Conservation (phyloP, 2,113 vertebrate species). For the Ursus arctos region DNA sequence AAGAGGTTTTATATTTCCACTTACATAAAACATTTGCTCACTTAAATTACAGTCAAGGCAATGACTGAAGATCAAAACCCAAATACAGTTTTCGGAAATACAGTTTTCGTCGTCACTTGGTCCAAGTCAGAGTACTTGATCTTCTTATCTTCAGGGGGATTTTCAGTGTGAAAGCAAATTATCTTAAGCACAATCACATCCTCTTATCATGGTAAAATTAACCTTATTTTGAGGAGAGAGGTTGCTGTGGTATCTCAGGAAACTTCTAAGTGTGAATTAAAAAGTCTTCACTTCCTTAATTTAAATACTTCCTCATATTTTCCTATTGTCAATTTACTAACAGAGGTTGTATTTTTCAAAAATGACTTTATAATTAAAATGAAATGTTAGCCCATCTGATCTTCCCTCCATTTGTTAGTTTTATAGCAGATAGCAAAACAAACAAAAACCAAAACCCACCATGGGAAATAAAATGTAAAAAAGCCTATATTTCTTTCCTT, state of each 20-base stretch:
- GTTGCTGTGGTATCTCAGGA: slow-evolving; percentile 22
- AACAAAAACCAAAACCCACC: not conserved
- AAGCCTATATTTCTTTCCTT: not conserved
- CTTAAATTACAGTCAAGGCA: not conserved
- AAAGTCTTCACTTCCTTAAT: slow-evolving; percentile 36
- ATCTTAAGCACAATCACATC: not conserved
- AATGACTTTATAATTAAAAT: not conserved
- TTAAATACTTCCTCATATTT: slow-evolving; percentile 39
- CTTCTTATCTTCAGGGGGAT: slow-evolving; percentile 22
- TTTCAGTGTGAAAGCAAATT: slow-evolving; percentile 15
- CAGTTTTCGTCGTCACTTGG: not conserved
- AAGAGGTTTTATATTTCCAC: not conserved
- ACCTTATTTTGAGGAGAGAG: slow-evolving; percentile 25
- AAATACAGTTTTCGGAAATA: not conserved
- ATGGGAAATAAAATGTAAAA: not conserved
- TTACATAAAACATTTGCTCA: slow-evolving; percentile 22
- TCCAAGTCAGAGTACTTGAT: not conserved
- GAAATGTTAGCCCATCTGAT: not conserved
- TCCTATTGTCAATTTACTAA: not conserved
- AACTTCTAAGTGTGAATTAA: not conserved
- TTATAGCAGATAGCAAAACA: not conserved
- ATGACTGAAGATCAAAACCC: slow-evolving; percentile 9
- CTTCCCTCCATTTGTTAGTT: not conserved
- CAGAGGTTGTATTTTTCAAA: not conserved
- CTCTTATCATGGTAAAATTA: not conserved